Conservation (phyloP, 2,888 invertebrate genomes). For the Drosophila eohydei region DNA sequence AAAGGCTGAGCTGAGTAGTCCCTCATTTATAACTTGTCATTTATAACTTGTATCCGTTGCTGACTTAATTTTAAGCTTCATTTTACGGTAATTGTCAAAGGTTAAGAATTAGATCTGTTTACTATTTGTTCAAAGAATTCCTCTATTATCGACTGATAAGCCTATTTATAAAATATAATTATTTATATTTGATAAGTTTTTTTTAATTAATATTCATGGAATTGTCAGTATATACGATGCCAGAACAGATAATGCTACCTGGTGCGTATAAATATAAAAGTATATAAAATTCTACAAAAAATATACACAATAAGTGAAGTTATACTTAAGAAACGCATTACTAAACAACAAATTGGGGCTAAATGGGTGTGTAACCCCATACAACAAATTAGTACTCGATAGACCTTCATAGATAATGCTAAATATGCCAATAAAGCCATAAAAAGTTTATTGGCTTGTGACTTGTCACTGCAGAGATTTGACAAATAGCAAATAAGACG, state of each 20-base stretch:
- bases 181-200: conserved; percentile 26
- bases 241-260: conserved; percentile 10
- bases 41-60: too few relatives aligned
- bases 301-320: not conserved
- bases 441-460: conserved; percentile 20
- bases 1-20: too few relatives aligned
- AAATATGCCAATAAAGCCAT: conserved; percentile 19
- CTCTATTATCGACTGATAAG: not conserved
- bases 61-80: not conserved
- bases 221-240: not conserved
- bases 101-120: not conserved
- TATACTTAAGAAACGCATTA: conserved; percentile 12
- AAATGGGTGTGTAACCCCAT: conserved; percentile 22
- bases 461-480: conserved; percentile 23
- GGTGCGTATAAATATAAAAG: conserved; percentile 7
- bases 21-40: too few relatives aligned
- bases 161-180: not conserved
- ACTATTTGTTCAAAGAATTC: not conserved
- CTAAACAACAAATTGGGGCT: conserved; percentile 7
- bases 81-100: not conserved
- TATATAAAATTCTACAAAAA: not conserved
- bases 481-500: conserved; percentile 30
- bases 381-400: conserved; percentile 7
- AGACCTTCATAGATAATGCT: conserved; percentile 25
- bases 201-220: conserved; percentile 42